Evolutionary conservation across 92 coral and sea anemone genomes (phyloP).

Genomic region (Diadumene lineata): DNA sequence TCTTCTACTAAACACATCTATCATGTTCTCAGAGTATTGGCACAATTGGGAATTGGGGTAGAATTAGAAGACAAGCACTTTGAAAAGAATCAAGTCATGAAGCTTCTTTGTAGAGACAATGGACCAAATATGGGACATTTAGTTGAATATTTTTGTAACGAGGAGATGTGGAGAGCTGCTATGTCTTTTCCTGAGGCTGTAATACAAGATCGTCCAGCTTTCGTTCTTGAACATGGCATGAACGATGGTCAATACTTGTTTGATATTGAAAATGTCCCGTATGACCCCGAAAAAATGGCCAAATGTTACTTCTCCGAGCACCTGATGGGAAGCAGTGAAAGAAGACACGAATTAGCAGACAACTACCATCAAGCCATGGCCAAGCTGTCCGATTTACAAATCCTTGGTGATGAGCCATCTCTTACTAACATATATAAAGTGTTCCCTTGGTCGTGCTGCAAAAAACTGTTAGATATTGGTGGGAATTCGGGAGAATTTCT

Average conservation of each 20-base stretch:
- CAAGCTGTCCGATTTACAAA: constrained; percentile 27
- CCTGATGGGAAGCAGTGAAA: constrained; percentile 27
- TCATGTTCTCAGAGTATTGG: too few species aligned
- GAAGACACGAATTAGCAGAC: constrained; percentile 41
- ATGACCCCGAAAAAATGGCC: background rate
- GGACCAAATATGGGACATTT: too few species aligned
- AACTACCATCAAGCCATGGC: constrained; percentile 54
- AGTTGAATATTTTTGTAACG: background rate
- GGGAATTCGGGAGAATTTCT: constrained; percentile 50
- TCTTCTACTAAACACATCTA: too few species aligned
- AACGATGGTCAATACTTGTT: constrained; percentile 22
- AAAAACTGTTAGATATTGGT: too few species aligned
- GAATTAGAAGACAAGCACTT: too few species aligned
- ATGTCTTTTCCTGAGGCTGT: constrained; percentile 1
- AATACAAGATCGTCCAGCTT: too few species aligned
- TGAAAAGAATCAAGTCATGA: constrained; percentile 34
- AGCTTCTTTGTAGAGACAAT: constrained; percentile 31
- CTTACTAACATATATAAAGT: too few species aligned
- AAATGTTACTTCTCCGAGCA: background rate
- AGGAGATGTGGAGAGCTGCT: background rate
- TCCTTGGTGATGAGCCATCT: too few species aligned
- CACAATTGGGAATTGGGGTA: too few species aligned
- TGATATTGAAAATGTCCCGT: background rate
- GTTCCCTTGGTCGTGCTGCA: constrained; percentile 51
- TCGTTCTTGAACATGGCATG: constrained; percentile 53